Evolutionary conservation across 2,888 invertebrate genomes (phyloP).

Genomic region (Mimachlamys varia): DNA sequence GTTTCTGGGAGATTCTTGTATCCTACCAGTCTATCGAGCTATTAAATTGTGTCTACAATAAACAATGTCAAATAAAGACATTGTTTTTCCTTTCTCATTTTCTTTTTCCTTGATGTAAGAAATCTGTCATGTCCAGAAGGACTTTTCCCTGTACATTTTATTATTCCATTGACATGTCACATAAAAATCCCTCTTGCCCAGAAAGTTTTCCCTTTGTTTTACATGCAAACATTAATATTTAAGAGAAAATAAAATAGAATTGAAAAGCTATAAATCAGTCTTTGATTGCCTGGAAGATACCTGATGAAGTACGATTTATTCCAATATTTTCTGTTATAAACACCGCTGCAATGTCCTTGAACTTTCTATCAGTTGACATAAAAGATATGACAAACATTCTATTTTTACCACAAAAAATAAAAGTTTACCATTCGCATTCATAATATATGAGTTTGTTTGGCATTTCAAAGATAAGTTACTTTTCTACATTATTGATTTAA

Average conservation of each 20-base stretch:
- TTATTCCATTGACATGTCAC: background rate
- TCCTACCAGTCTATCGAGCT: background rate
- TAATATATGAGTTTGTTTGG: background rate
- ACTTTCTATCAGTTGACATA: no score
- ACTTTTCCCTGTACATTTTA: background rate
- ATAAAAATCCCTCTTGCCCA: background rate
- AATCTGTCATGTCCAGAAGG: background rate
- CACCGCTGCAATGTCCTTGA: no score
- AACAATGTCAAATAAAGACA: background rate
- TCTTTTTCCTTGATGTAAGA: no score
- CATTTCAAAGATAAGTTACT: background rate
- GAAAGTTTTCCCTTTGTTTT: background rate
- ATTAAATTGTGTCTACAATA: background rate
- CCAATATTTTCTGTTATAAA: no score
- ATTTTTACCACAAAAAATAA: no score
- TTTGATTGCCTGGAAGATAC: background rate
- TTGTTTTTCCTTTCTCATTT: background rate
- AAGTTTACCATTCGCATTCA: no score
- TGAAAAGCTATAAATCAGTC: background rate
- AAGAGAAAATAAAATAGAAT: background rate
- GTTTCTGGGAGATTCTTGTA: background rate
- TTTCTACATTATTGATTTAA: background rate
- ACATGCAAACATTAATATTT: background rate
- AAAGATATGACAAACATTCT: no score
- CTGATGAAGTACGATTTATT: background rate